Evolutionary conservation across 2,797 vertebrate species (phyloP), one percentile per base, ranked within the genome.

Genomic region (Knipowitschia caucasica): DNA sequence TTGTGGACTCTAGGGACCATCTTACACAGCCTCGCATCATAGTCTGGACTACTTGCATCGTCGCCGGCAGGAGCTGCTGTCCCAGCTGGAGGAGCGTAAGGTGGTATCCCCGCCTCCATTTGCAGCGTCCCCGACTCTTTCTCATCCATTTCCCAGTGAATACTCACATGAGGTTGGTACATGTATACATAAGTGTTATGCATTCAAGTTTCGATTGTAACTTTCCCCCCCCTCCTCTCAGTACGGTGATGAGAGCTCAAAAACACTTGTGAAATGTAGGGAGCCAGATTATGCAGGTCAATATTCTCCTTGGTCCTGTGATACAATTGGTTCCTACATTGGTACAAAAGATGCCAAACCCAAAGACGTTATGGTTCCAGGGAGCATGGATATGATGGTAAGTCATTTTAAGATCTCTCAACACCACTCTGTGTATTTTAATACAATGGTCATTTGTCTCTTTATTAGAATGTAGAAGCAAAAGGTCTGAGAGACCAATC

Each of bases 291-390:
- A 95, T 50, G 59, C 91, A 2, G 94, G 93, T 65, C 97, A 99
- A 21, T 99, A 97, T 82, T 99, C 97, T 40, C 97, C 97, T 27
- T 99, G 97, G 97, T 99, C 95, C 9, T 99, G 96, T 82, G 97
- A 98, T 77, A 98, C 96, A 58, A 98, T 99, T 51, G 91, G 95
- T 85, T 98, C 96, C 75, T 99, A 99, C 83, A 98, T 99, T 67
- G 94, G 94, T 87, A 92, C 93, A 88, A 99, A 99, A 91, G 95
- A 99, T 66, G 88, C 90, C 80, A 99, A 99, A 92, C 92, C 94
- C 89, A 98, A 98, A 94, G 97, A 99, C 21, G 86, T 91, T 61
- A 92, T 94, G 89, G 91, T 88, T 69, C 82, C 92, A 24, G 92
- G 91, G 47, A 70, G 87, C 33, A 90, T 94, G 88, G 96, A 99